Conservation (phyloP, 2,888 invertebrate species). For the Cataglyphis altisquamis region DNA sequence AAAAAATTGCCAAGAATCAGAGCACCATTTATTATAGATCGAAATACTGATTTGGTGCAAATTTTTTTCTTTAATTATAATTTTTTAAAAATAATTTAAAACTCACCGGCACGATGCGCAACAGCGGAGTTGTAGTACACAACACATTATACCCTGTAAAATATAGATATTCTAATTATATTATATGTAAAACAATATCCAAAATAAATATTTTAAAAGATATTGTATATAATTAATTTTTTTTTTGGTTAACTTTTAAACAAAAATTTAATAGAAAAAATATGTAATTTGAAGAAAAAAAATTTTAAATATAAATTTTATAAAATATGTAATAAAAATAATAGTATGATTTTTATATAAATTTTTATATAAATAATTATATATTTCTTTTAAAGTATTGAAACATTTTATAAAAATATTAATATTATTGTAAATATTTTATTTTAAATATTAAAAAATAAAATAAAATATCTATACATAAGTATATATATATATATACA, state of each 20-base stretch:
- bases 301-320: background rate
- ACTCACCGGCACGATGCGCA: background rate
- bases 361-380: background rate
- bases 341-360: background rate
- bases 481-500: too few species aligned
- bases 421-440: slow-evolving; percentile 2
- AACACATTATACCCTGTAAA: background rate
- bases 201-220: background rate
- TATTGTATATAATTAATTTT: background rate
- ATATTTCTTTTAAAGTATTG: background rate
- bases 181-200: background rate
- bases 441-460: background rate
- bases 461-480: background rate
- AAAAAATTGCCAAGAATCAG: background rate
- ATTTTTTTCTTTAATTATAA: background rate
- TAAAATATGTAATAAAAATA: slow-evolving; percentile 2
- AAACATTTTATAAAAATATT: background rate
- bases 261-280: background rate
- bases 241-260: background rate
- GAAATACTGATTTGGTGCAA: background rate
- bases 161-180: background rate
- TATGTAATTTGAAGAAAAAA: background rate
- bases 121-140: background rate
- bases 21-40: background rate
- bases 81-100: background rate